A percentile compares a stretch with the other conserved stretches of the same genome.
These are phyloP conservation scores for Euleptes europaea DNA, from an alignment of 2,113 vertebrate genomes.

Conservation along the genomic window DNA sequence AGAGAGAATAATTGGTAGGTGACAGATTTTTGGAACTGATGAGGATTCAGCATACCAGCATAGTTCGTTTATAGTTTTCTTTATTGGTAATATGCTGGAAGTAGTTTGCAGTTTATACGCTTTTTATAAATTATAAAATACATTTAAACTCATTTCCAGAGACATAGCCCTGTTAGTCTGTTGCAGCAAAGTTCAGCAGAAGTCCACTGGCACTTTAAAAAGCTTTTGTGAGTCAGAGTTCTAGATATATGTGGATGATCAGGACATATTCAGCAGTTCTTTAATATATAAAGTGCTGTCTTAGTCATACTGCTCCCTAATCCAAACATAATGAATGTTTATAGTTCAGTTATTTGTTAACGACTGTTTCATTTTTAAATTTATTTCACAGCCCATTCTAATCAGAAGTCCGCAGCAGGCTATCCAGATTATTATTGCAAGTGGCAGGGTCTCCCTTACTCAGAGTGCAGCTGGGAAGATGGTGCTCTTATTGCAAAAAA, in stretches of 20 bases:
- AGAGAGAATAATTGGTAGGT: conserved; percentile 94
- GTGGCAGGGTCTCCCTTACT: conserved; percentile 97
- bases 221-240: too few species aligned
- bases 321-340: too few species aligned
- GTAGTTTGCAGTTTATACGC: not conserved
- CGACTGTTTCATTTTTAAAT: not conserved
- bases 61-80: not conserved
- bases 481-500: conserved; percentile 93
- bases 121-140: not conserved
- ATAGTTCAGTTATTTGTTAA: too few species aligned
- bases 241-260: too few species aligned
- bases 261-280: too few species aligned
- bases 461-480: conserved; percentile 98
- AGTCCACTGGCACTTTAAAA: too few species aligned
- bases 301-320: too few species aligned
- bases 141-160: not conserved
- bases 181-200: too few species aligned
- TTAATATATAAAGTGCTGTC: too few species aligned
- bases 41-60: not conserved
- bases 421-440: conserved; percentile 99
- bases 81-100: not conserved
- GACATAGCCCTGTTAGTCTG: too few species aligned
- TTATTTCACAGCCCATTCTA: conserved; percentile 89
- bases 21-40: not conserved
- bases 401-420: conserved; percentile 96